phyloP scores from a whole-genome alignment of 2,113 vertebrate genomes.

The Poicephalus gulielmi region DNA sequence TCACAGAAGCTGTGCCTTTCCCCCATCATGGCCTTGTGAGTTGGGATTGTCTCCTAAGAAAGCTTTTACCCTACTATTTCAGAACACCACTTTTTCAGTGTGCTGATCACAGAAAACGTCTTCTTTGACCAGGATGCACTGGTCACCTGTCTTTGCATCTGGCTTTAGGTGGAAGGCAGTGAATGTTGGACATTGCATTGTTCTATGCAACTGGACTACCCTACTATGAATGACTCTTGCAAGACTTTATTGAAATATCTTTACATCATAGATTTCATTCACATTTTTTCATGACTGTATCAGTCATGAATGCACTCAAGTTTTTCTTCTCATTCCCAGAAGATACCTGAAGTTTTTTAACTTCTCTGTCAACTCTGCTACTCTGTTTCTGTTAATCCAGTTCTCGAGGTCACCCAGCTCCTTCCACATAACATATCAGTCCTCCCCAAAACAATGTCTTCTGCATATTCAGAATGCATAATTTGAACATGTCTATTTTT shows the following conservation, averaged over 20 bases:
- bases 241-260: not conserved
- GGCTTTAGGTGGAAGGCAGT: not conserved
- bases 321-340: not conserved
- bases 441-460: accelerated
- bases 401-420: not conserved
- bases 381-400: accelerated
- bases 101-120: not conserved
- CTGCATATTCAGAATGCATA: not conserved
- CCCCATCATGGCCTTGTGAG: not conserved
- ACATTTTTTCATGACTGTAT: not conserved
- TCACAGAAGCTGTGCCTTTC: not conserved
- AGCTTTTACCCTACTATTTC: not conserved
- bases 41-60: not conserved
- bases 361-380: not conserved
- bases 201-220: not conserved
- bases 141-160: not conserved
- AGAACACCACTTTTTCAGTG: not conserved
- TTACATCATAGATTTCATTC: not conserved
- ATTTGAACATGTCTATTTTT: not conserved
- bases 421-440: accelerated
- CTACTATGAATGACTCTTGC: accelerated
- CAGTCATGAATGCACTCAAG: not conserved
- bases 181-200: not conserved
- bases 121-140: not conserved
- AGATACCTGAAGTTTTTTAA: not conserved